Evolutionary conservation across 2,797 vertebrate species (phyloP), one percentile per base, ranked within the genome.

Genomic region (Urocyon cinereoargenteus): DNA sequence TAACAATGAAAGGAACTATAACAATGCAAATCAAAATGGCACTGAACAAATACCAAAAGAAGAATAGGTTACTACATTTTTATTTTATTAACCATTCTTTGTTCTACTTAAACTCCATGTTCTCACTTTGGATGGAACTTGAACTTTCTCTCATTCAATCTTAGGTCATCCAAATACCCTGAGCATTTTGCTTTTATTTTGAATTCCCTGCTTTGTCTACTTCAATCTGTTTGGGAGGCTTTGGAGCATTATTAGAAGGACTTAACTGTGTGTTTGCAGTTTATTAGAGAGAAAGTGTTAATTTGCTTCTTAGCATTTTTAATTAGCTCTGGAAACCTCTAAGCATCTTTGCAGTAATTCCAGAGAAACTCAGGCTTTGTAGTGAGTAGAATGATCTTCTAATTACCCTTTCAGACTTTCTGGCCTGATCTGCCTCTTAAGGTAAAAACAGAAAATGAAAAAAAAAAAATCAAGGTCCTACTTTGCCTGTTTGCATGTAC

Each of bases 241-340:
- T 97, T 78, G 75, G 93, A 98, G 66, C 86, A 86, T 95, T 96
- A 96, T 97, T 96, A 97, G 96, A 96, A 73, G 88, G 85, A 94
- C 79, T 96, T 96, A 98, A 98, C 97, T 97, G 90, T 94, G 82
- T 96, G 85, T 97, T 97, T 97, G 86, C 91, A 94, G 91, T 97
- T 97, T 97, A 97, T 97, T 96, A 97, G 92, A 92, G 95, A 96
- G 79, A 97, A 96, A 96, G 94, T 97, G 96, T 96, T 98, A 96
- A 97, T 97, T 97, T 94, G 18, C 82, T 97, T 96, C 88, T 96
- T 97, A 96, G 86, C 59, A 98, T 97, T 97, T 96, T 94, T 86
- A 97, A 97, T 97, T 97, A 96, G 77, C 91, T 96, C 86, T 97
- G 96, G 94, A 98, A 98, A 88, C 82, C 94, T 97, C 96, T 91